A percentile compares a stretch with the other conserved stretches of the same genome.
phyloP scores from a whole-genome alignment of 1,140 invertebrate genomes.

The Drosophila oshimai region DNA sequence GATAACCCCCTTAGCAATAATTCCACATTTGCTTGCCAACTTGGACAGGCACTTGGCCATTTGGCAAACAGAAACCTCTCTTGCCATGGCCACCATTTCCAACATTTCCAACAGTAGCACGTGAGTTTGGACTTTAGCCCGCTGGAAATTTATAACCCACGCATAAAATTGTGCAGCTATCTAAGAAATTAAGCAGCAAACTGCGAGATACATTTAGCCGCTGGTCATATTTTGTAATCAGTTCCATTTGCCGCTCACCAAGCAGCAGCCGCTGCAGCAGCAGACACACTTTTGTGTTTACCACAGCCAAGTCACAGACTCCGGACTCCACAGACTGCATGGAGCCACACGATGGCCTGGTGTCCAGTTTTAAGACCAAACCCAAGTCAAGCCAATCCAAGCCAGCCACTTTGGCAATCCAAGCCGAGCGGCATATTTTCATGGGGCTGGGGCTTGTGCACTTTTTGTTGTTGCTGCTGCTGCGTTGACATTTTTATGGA shows the following conservation, averaged over 20 bases:
- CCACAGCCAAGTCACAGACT: conserved; percentile 26
- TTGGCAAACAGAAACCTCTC: conserved; percentile 18
- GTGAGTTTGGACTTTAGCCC: conserved; percentile 39
- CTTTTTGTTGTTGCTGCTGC: conserved; percentile 36
- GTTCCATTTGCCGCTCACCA: conserved; percentile 76
- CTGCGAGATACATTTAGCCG: conserved; percentile 76
- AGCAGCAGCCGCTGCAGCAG: not conserved
- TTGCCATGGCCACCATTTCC: no score
- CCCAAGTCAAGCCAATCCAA: conserved; percentile 23
- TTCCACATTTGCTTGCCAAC: not conserved
- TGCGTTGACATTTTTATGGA: conserved; percentile 79
- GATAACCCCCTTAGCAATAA: not conserved
- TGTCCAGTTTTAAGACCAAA: conserved; percentile 40
- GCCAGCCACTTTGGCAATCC: no score
- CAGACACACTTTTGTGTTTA: conserved; percentile 28
- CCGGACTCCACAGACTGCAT: conserved; percentile 51
- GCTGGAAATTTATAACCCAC: conserved; percentile 65
- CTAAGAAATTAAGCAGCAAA: conserved; percentile 78
- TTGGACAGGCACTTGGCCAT: conserved; percentile 10
- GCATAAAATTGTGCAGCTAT: conserved; percentile 63
- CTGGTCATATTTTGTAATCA: conserved; percentile 80
- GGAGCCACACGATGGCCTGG: conserved; percentile 42
- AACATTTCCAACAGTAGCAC: conserved; percentile 55
- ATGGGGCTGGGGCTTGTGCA: conserved; percentile 34
- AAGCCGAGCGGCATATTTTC: conserved; percentile 41